Base-by-base conservation (phyloP, 2,888 invertebrate genomes). In the Augochlorella aurata region DNA sequence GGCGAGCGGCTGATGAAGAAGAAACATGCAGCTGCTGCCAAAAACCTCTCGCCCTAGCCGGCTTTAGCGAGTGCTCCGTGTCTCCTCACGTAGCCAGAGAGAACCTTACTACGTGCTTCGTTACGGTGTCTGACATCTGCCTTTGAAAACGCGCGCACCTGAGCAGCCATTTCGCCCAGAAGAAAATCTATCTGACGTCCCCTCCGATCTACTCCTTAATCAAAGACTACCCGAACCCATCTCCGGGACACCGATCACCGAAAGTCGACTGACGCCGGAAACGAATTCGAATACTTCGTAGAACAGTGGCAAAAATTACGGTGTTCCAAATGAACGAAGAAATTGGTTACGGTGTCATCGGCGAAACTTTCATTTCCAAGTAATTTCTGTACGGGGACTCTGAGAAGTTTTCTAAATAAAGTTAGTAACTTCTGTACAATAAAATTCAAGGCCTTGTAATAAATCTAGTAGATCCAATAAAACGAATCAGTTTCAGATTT, bases 11-110 rank as follows among this genome's bases (percentile, higher is more conserved):
- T 49, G 67, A 68, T 68, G 67, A 68, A 68, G 49, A 68, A 68
- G 67, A 68, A 68, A 29, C 49, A 49, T 49, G 49, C 67, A 68
- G 67, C 67, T 68, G 67, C 67, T 68, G 67, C 67, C 67, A 72
- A 71, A 63, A 61, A 52, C 24, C 47, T 38, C 38, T 61, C 63
- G 18, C 49, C 66, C 61, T 38, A 63, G 12, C 29, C 7, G 4
- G 14, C 12, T 54, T 68, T 68, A 3, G 49, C 24, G 49, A 49
- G 49, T 29, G 49, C 24, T 49, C 24, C 18, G 49, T 49, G 24
- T 49, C 49, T 49, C 49, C 67, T 29, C 67, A 16, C 24, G 67
- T 68, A 67, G 24, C 44, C 4, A 8, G 38, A 38, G 38, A 38
- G 49, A 29, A 18, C 63, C 18, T 24, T 10, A 16, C 47, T 49